These are phyloP conservation scores for Aphyosemion australe DNA, from an alignment of 2,113 vertebrate genomes.

Conservation along the genomic window DNA sequence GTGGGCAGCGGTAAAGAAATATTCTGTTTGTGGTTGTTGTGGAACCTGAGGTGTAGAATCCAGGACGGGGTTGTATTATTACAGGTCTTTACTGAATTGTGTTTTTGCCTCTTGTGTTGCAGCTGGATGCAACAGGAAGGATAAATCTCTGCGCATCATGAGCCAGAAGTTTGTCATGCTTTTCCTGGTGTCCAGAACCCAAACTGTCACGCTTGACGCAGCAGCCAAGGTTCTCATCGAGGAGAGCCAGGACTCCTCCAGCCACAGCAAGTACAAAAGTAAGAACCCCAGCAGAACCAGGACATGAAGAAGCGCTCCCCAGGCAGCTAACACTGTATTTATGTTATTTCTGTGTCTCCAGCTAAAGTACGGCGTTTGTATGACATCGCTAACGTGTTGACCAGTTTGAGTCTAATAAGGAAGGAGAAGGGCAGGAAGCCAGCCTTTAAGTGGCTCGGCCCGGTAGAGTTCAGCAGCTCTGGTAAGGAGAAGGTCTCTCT, in stretches of 20 bases:
- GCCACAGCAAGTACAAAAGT: conserved; percentile 97
- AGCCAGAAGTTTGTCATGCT: conserved; percentile 98
- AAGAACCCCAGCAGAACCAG: conserved; percentile 51
- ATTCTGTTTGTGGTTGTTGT: too few species aligned
- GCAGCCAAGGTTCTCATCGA: conserved; percentile 94
- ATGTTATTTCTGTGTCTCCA: conserved; percentile 55
- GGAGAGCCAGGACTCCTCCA: conserved; percentile 86
- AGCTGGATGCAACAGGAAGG: conserved; percentile 88
- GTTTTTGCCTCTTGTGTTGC: conserved; percentile 32
- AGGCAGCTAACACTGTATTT: too few species aligned
- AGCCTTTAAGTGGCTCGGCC: conserved; percentile 94
- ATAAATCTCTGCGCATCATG: conserved; percentile 95
- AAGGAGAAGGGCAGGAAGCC: conserved; percentile 91
- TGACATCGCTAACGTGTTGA: conserved; percentile 94
- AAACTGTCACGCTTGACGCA: conserved; percentile 87
- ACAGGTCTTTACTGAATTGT: too few species aligned
- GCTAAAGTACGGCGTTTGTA: conserved; percentile 93
- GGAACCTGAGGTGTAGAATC: too few species aligned
- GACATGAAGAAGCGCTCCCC: fast-evolving
- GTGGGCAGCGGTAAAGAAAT: conserved; percentile 76
- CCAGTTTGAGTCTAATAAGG: conserved; percentile 89
- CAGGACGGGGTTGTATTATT: too few species aligned
- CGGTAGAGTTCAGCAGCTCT: conserved; percentile 77
- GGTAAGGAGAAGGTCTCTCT: conserved; percentile 59
- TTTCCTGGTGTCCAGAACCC: conserved; percentile 92